Evolutionary conservation across 2,888 invertebrate genomes (phyloP).

Genomic region (Mythimna loreyi): DNA sequence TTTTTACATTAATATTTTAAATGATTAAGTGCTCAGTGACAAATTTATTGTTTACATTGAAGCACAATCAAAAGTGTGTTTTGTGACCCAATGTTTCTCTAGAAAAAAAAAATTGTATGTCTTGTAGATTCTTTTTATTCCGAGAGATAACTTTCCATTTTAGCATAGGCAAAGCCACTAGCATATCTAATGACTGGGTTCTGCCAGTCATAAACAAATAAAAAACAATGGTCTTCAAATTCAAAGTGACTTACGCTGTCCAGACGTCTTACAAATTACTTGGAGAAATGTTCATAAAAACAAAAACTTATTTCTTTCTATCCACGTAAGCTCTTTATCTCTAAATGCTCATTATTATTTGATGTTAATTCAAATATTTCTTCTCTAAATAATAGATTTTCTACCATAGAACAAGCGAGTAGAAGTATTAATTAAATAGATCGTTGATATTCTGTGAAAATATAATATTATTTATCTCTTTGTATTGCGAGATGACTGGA

Average conservation of each 20-base stretch:
- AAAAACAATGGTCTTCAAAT: neutral
- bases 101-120: too few species aligned
- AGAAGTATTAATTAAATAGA: conserved; percentile 17
- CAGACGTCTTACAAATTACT: conserved; percentile 1
- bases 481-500: neutral
- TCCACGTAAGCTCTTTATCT: conserved; percentile 28
- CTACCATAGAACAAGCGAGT: conserved; percentile 1
- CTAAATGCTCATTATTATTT: conserved; percentile 42
- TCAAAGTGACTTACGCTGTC: neutral
- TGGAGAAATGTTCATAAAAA: neutral
- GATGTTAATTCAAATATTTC: conserved; percentile 33
- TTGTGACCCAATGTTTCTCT: too few species aligned
- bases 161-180: neutral
- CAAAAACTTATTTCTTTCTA: conserved; percentile 5
- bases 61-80: too few species aligned
- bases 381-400: conserved; percentile 13
- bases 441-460: conserved; percentile 13
- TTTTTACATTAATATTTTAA: too few species aligned
- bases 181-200: too few species aligned
- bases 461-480: neutral
- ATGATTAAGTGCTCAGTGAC: too few species aligned
- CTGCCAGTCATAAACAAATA: neutral
- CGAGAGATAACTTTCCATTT: too few species aligned
- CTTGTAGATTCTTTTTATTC: too few species aligned
- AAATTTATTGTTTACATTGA: too few species aligned